Percentiles rank a stretch among this genome's conserved stretches.
phyloP scores from a whole-genome alignment of 2,888 invertebrate genomes.

The Herminia tarsipennalis region DNA sequence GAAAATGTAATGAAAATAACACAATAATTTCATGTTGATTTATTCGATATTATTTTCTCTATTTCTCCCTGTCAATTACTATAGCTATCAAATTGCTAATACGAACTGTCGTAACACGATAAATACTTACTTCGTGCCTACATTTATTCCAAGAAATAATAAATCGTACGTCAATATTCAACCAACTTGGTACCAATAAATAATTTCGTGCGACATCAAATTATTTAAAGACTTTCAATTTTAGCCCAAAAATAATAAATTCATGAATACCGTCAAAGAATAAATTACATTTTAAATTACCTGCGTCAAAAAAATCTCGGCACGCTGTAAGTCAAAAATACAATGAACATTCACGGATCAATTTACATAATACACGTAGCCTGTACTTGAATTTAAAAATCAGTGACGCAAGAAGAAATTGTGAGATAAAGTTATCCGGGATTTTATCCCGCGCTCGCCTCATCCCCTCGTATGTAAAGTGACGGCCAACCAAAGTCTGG shows the following conservation, averaged over 20 bases:
- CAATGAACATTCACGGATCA: slow-evolving; percentile 59
- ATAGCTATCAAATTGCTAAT: neutral
- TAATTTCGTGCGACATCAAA: neutral
- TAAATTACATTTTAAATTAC: slow-evolving; percentile 34
- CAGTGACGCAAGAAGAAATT: slow-evolving; percentile 61
- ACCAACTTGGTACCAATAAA: slow-evolving; percentile 2
- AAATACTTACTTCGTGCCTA: neutral
- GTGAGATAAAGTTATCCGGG: slow-evolving; percentile 64
- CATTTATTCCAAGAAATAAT: neutral
- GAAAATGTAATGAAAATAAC: no score
- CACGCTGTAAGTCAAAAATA: slow-evolving; percentile 47
- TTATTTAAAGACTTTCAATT: slow-evolving; percentile 7
- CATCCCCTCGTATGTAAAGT: slow-evolving; percentile 63
- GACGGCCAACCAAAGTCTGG: slow-evolving; percentile 54
- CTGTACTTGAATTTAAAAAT: slow-evolving; percentile 70
- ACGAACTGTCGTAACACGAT: neutral
- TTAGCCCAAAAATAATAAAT: slow-evolving; percentile 15
- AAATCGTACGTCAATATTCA: neutral
- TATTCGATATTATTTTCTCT: no score
- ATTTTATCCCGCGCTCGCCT: slow-evolving; percentile 57
- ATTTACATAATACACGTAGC: slow-evolving; percentile 68
- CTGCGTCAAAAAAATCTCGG: slow-evolving; percentile 30
- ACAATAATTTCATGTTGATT: no score
- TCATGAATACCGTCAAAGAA: slow-evolving; percentile 18
- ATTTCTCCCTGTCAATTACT: no score